Percentiles rank a stretch among this genome's conserved stretches.
These are phyloP conservation scores for Parapsyche elsis DNA, from an alignment of 1,140 invertebrate genomes.

Conservation along the genomic window DNA sequence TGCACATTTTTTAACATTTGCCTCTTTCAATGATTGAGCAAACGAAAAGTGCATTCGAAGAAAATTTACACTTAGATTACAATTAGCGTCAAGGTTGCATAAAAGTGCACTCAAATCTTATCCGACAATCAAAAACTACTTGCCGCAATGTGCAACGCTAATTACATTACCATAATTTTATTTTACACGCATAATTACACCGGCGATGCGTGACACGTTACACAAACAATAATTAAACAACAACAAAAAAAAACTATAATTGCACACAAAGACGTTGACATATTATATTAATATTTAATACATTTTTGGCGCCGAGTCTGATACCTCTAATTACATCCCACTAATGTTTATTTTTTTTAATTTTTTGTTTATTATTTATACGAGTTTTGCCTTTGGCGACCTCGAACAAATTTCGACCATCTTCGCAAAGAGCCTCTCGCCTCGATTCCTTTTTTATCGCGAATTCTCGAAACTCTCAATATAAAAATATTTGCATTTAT, in stretches of 20 bases:
- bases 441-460: neutral
- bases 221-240: neutral
- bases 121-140: no score
- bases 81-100: no score
- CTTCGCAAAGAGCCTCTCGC: neutral
- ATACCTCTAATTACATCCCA: slow-evolving; percentile 10
- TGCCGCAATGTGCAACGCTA: neutral
- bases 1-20: no score
- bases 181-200: neutral
- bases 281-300: neutral
- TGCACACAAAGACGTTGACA: neutral
- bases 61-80: no score
- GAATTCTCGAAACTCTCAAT: neutral
- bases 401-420: slow-evolving; percentile 14
- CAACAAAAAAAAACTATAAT: neutral
- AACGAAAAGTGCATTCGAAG: no score
- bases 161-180: slow-evolving; percentile 2
- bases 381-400: slow-evolving; percentile 15
- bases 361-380: neutral
- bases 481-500: no score
- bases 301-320: neutral
- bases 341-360: slow-evolving; percentile 4
- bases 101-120: no score
- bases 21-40: no score
- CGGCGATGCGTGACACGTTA: neutral